Percentiles rank a stretch among this genome's conserved stretches.
These are phyloP conservation scores for Lacanobia oleracea DNA, from an alignment of 2,888 invertebrate genomes.

Conservation along the genomic window DNA sequence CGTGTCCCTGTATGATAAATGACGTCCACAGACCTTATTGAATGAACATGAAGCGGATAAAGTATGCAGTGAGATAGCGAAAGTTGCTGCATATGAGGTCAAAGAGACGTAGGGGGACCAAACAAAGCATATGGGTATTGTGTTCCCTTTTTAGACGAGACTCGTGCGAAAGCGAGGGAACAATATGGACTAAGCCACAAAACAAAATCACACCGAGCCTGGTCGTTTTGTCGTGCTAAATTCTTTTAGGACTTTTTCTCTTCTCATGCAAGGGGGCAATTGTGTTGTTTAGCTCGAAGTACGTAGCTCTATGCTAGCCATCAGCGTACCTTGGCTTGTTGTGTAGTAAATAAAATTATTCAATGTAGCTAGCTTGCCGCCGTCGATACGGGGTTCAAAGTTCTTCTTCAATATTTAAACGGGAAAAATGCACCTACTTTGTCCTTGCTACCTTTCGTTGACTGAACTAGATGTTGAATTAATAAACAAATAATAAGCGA, in stretches of 20 bases:
- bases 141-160: constrained; percentile 60
- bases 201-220: constrained; percentile 41
- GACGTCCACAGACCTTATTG: constrained; percentile 28
- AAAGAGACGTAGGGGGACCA: constrained; percentile 48
- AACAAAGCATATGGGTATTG: constrained; percentile 63
- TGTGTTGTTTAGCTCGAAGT: background rate
- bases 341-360: constrained; percentile 7
- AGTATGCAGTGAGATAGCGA: constrained; percentile 46
- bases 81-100: constrained; percentile 53
- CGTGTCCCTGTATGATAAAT: constrained; percentile 43
- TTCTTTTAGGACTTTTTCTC: constrained; percentile 41
- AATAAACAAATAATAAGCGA: background rate
- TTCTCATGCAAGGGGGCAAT: constrained; percentile 9
- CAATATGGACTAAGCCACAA: constrained; percentile 44
- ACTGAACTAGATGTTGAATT: background rate
- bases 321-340: background rate
- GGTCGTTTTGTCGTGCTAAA: constrained; percentile 38
- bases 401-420: background rate
- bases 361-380: background rate
- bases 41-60: constrained; percentile 56
- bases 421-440: background rate
- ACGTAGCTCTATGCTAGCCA: background rate
- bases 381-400: background rate
- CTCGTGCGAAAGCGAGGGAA: constrained; percentile 46
- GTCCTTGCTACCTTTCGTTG: background rate